Conservation (phyloP, 2,113 vertebrate species). For the Corvus cornix region DNA sequence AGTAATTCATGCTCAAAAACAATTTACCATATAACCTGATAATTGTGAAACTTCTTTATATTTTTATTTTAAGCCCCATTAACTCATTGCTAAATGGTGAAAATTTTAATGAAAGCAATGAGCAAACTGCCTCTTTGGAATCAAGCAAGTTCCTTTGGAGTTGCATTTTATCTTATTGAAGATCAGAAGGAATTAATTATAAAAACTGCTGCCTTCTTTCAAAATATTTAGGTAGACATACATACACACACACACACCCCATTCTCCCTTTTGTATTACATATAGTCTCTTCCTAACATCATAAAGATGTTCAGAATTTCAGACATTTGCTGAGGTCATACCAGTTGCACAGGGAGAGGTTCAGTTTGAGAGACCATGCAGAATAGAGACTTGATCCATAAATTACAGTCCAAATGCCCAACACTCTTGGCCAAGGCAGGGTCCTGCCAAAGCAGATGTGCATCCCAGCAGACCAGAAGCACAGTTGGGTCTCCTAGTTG, state of each 20-base stretch:
- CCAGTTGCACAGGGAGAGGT: neutral
- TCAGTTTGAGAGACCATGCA: neutral
- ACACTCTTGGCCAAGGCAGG: neutral
- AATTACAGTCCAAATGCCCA: neutral
- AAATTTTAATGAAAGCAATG: neutral
- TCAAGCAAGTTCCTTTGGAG: neutral
- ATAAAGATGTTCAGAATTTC: neutral
- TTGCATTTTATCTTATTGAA: neutral
- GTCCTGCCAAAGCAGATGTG: neutral
- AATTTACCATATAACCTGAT: neutral
- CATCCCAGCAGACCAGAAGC: neutral
- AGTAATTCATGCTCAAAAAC: constrained; percentile 11
- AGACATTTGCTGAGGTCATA: neutral
- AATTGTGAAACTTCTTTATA: neutral
- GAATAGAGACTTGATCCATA: neutral
- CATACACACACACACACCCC: fast-evolving
- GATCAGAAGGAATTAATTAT: neutral
- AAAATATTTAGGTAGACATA: neutral
- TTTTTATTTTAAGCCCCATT: neutral
- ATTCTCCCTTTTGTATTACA: neutral
- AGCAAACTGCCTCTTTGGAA: neutral
- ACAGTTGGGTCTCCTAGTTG: neutral
- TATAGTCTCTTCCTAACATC: neutral
- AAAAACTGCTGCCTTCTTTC: neutral
- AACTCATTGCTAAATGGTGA: constrained; percentile 7